These are phyloP conservation scores for Heterotilapia buettikoferi DNA, from an alignment of 2,113 vertebrate species.

Conservation along the genomic window DNA sequence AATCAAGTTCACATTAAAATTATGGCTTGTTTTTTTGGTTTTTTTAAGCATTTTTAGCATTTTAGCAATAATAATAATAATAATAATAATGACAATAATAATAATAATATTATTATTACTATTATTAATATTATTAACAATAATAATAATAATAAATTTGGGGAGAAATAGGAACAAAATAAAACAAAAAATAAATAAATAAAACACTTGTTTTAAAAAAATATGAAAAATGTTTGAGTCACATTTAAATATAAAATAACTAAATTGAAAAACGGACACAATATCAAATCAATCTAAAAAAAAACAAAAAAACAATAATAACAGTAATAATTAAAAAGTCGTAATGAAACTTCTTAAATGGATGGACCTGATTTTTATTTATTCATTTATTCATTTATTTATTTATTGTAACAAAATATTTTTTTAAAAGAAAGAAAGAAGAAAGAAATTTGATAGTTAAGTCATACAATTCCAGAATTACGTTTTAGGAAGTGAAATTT, in stretches of 20 bases:
- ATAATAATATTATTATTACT: neutral
- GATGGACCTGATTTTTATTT: neutral
- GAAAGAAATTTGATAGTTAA: neutral
- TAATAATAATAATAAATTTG: neutral
- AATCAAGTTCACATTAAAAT: neutral
- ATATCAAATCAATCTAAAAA: neutral
- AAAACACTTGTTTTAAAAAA: neutral
- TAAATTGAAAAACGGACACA: neutral
- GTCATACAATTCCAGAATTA: slow-evolving; percentile 4
- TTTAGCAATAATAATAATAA: neutral
- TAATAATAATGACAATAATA: neutral
- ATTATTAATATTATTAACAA: neutral
- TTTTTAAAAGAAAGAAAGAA: neutral
- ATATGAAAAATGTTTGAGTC: neutral
- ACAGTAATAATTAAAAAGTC: neutral
- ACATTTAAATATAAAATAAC: neutral
- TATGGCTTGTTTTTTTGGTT: neutral
- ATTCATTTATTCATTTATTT: neutral
- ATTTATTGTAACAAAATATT: neutral
- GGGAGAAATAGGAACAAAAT: neutral
- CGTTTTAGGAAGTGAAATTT: neutral
- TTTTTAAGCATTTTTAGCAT: neutral
- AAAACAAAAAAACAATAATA: neutral
- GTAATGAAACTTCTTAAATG: neutral
- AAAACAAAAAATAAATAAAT: neutral